These are phyloP conservation scores for Ditula angustiorana DNA, from an alignment of 2,888 invertebrate species.

Conservation along the genomic window DNA sequence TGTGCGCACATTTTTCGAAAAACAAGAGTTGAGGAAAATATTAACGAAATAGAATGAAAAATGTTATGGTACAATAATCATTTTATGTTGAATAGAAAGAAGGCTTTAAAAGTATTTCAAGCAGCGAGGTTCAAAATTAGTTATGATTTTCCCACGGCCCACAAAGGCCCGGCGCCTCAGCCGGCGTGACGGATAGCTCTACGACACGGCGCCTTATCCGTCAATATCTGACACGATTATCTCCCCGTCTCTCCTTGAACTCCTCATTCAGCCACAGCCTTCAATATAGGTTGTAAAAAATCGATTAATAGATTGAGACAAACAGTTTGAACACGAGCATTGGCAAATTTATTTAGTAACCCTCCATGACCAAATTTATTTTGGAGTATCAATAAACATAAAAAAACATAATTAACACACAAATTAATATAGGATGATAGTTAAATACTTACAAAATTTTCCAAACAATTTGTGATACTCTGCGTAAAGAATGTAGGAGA, in stretches of 20 bases:
- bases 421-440: too few species aligned
- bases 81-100: neutral
- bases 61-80: neutral
- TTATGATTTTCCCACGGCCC: conserved; percentile 61
- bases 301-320: neutral
- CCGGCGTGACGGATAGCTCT: conserved; percentile 68
- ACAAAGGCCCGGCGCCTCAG: conserved; percentile 54
- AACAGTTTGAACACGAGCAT: neutral
- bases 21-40: too few species aligned
- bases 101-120: neutral
- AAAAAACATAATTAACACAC: too few species aligned
- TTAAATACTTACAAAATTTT: too few species aligned
- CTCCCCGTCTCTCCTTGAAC: conserved; percentile 12
- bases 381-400: too few species aligned
- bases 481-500: too few species aligned
- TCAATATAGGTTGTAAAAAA: neutral
- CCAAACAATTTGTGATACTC: too few species aligned
- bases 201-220: conserved; percentile 63
- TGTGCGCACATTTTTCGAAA: too few species aligned
- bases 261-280: neutral
- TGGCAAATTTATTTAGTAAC: neutral
- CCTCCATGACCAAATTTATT: too few species aligned
- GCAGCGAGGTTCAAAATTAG: conserved; percentile 31
- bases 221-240: conserved; percentile 38
- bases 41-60: neutral